A percentile compares a stretch with the other conserved stretches of the same genome.
phyloP scores from a whole-genome alignment of 2,888 invertebrate species.

The Blera fallax region DNA sequence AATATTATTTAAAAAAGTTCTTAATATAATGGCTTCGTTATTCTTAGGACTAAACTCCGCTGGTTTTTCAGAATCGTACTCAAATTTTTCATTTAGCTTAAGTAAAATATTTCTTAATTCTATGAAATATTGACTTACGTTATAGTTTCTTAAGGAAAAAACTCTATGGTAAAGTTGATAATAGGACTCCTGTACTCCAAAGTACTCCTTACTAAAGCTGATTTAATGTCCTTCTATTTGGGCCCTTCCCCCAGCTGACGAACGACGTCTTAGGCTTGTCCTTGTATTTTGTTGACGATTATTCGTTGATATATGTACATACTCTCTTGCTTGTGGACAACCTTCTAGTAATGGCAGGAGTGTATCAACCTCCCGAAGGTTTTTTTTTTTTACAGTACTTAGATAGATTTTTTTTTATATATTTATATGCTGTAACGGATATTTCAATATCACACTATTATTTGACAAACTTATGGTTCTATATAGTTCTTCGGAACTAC shows the following conservation, averaged over 20 bases:
- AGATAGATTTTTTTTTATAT: background rate
- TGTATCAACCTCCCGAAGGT: background rate
- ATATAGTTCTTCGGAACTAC: no score
- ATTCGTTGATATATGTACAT: background rate
- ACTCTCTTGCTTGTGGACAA: background rate
- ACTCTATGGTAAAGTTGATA: background rate
- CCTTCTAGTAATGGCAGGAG: background rate
- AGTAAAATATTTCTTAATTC: no score
- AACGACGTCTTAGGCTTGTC: no score
- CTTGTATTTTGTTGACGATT: no score
- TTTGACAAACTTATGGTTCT: no score
- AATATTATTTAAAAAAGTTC: conserved; percentile 9
- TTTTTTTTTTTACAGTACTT: background rate
- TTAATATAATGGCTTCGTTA: conserved; percentile 10
- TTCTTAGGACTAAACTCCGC: background rate
- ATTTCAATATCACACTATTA: no score
- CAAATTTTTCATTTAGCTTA: background rate
- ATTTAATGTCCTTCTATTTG: no score
- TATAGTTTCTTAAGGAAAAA: background rate
- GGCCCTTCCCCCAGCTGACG: no score
- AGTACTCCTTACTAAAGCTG: background rate
- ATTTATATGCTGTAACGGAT: no score
- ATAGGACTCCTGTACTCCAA: background rate
- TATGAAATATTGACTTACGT: no score
- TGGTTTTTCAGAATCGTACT: background rate